Evolutionary conservation across 1,140 invertebrate species (phyloP).

Genomic region (Dufourea novaeangliae): DNA sequence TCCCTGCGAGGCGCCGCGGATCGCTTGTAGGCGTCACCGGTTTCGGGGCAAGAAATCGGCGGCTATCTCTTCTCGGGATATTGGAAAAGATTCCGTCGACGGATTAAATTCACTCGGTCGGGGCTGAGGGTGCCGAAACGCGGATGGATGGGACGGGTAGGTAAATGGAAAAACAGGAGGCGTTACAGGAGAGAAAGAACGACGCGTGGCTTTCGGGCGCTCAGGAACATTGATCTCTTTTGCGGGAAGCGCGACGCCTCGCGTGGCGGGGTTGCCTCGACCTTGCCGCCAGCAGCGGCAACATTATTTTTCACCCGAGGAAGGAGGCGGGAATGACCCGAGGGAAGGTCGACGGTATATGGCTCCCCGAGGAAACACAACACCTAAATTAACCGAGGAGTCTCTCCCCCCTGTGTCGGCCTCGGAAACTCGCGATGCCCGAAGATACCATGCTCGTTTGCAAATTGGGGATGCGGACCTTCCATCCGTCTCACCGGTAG

Average conservation of each 20-base stretch:
- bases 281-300: background rate
- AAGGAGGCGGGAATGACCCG: background rate
- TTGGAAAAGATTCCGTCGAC: background rate
- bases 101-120: too few species aligned
- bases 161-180: too few species aligned
- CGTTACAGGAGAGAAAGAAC: too few species aligned
- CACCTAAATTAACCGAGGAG: constrained; percentile 69
- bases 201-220: background rate
- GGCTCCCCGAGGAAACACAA: constrained; percentile 66
- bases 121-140: too few species aligned
- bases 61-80: background rate
- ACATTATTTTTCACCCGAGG: background rate
- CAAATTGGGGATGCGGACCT: constrained; percentile 50
- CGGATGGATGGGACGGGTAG: too few species aligned
- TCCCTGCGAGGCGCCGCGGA: background rate
- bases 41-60: too few species aligned
- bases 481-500: constrained; percentile 12
- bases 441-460: constrained; percentile 42
- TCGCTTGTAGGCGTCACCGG: too few species aligned
- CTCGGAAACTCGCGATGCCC: constrained; percentile 26
- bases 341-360: constrained; percentile 36
- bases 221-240: background rate
- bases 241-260: background rate
- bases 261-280: background rate
- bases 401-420: constrained; percentile 10